These are phyloP conservation scores for Porites divaricata DNA, from an alignment of 92 coral and sea anemone species.

Conservation along the genomic window DNA sequence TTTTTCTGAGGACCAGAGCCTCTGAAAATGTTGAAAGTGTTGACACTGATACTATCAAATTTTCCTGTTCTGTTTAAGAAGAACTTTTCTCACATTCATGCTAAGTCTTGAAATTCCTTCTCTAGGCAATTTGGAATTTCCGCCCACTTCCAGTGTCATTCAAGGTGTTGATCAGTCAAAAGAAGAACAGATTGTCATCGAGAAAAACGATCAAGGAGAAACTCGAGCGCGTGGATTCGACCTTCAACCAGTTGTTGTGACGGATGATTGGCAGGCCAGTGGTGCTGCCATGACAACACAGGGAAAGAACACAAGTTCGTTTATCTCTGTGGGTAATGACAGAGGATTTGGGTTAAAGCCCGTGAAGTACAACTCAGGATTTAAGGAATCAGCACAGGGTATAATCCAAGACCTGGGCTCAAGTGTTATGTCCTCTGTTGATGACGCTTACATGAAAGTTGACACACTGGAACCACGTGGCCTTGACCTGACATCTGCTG, in stretches of 20 bases:
- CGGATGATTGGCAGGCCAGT: slow-evolving; percentile 46
- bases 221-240: slow-evolving; percentile 76
- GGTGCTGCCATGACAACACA: neutral
- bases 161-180: slow-evolving; percentile 30
- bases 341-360: slow-evolving; percentile 49
- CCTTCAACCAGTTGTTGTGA: slow-evolving; percentile 75
- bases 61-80: neutral
- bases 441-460: neutral
- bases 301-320: slow-evolving; percentile 13
- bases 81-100: neutral
- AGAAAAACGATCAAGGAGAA: slow-evolving; percentile 75
- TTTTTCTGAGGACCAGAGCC: neutral
- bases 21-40: neutral
- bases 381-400: neutral
- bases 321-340: slow-evolving; percentile 5
- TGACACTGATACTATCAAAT: neutral
- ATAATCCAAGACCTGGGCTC: neutral
- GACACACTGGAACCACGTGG: slow-evolving; percentile 16
- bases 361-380: neutral
- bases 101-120: neutral
- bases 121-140: slow-evolving; percentile 24
- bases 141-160: neutral
- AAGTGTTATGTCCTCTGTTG: slow-evolving; percentile 17
- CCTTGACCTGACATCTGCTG: slow-evolving; percentile 11
- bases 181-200: slow-evolving; percentile 67